Base-by-base conservation (phyloP, 2,797 vertebrate species). In the Oreochromis grahami region DNA sequence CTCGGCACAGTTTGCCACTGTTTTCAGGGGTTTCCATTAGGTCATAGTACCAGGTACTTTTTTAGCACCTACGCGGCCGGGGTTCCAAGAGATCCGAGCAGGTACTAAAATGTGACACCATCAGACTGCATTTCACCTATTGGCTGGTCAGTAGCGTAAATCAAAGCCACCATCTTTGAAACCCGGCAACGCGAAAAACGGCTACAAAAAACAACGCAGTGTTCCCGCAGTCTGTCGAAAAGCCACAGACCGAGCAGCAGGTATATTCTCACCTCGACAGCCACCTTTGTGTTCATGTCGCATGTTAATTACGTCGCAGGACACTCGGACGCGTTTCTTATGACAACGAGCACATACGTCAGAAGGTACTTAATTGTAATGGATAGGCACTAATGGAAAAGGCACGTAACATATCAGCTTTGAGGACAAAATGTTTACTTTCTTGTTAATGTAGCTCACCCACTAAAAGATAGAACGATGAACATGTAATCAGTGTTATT, bases 141-240 rank as follows among this genome's bases (percentile, higher is more conserved):
- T 60, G 29, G 29, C 9, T 34, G 29, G 56, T 34, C 1, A 0
- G 56, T 60, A 34, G 56, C 0, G 5, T 9, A 60, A 60, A 34
- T 60, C 15, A 60, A 34, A 58, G 10, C 8, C 1, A 3, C 29
- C 8, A 60, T 60, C 34, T 34, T 19, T 60, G 1, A 58, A 58
- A 58, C 29, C 29, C 0, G 3, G 15, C 56, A 58, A 58, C 0
- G 0, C 0, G 1, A 5, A 10, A 17, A 58, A 58, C 3, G 0
- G 0, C 29, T 32, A 58, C 55, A 58, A 32, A 32, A 32, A 32
- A 8, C 55, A 58, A 58, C 0, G 2, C 55, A 6, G 26, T 32
- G 55, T 58, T 56, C 26, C 5, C 26, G 14, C 2, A 58, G 8
- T 32, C 29, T 0, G 26, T 6, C 26, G 3, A 32, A 6, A 58